Conservation (phyloP, 2,888 invertebrate species). For the Hipparchia semele region DNA sequence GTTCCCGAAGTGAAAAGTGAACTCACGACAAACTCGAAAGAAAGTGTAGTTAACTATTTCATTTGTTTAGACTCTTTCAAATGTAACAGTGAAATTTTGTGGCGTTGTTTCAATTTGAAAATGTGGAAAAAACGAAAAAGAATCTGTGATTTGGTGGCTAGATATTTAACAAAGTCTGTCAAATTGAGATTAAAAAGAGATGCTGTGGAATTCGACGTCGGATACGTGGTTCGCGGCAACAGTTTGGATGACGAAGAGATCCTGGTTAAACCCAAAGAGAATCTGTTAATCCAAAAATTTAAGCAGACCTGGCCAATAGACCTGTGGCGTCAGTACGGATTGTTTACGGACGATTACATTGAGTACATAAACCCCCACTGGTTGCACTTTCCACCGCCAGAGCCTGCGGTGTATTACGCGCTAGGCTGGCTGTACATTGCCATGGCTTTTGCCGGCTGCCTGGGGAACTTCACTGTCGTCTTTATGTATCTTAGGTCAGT, state of each 20-base stretch:
- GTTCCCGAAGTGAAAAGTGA: constrained; percentile 38
- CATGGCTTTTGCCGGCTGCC: constrained; percentile 84
- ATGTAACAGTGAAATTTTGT: constrained; percentile 57
- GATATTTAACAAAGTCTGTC: constrained; percentile 30
- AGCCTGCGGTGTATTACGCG: constrained; percentile 79
- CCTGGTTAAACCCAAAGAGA: constrained; percentile 15
- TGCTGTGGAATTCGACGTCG: constrained; percentile 29
- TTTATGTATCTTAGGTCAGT: constrained; percentile 88
- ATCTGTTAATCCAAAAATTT: constrained; percentile 50
- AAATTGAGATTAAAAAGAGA: constrained; percentile 43
- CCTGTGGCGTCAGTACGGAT: constrained; percentile 78
- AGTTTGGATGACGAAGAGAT: constrained; percentile 4
- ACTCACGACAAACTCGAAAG: constrained; percentile 45
- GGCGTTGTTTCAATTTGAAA: constrained; percentile 60
- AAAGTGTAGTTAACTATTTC: constrained; percentile 41
- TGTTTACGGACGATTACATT: constrained; percentile 82
- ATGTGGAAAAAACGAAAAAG: constrained; percentile 74
- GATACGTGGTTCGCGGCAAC: constrained; percentile 10
- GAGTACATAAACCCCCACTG: constrained; percentile 86
- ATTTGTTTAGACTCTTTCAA: constrained; percentile 51
- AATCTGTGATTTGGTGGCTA: constrained; percentile 39
- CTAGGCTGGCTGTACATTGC: constrained; percentile 85
- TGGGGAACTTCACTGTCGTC: constrained; percentile 88
- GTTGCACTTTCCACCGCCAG: constrained; percentile 86
- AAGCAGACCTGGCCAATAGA: constrained; percentile 69